These are phyloP conservation scores for Cacatua alba DNA, from an alignment of 2,113 vertebrate genomes.

Conservation along the genomic window DNA sequence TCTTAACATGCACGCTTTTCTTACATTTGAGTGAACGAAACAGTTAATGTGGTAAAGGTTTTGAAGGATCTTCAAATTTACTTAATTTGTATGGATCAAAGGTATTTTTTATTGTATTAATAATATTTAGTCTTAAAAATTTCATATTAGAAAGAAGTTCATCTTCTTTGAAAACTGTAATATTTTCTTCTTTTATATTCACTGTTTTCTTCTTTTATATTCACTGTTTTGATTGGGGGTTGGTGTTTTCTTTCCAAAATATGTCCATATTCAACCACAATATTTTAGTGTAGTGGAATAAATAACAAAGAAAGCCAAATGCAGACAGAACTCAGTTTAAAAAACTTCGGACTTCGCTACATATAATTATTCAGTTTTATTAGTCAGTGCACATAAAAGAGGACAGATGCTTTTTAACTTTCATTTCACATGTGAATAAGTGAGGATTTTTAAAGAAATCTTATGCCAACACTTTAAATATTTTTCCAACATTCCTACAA, in stretches of 20 bases:
- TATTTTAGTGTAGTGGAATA: slow-evolving; percentile 72
- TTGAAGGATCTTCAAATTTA: slow-evolving; percentile 43
- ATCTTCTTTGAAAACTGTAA: slow-evolving; percentile 75
- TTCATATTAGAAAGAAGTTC: slow-evolving; percentile 52
- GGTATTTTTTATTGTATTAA: slow-evolving; percentile 58
- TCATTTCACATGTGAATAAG: slow-evolving; percentile 74
- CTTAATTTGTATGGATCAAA: slow-evolving; percentile 5
- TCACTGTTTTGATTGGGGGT: neutral
- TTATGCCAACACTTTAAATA: slow-evolving; percentile 73
- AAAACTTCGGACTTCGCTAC: slow-evolving; percentile 63
- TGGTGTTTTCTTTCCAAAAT: slow-evolving; percentile 28
- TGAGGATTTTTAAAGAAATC: slow-evolving; percentile 76
- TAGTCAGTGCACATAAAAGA: slow-evolving; percentile 70
- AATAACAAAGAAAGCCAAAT: slow-evolving; percentile 70
- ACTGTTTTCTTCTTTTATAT: slow-evolving; percentile 44
- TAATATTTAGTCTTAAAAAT: slow-evolving; percentile 76
- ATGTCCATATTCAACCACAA: slow-evolving; percentile 64
- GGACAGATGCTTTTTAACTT: slow-evolving; percentile 77
- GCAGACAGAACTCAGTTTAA: slow-evolving; percentile 60
- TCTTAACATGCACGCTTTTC: slow-evolving; percentile 3
- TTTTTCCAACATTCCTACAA: slow-evolving; percentile 77
- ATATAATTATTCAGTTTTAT: slow-evolving; percentile 74
- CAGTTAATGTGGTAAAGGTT: slow-evolving; percentile 12
- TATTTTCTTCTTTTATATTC: slow-evolving; percentile 63
- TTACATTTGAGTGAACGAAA: slow-evolving; percentile 31